Base-by-base conservation (phyloP, 2,888 invertebrate species). In the Platycnemis pennipes region DNA sequence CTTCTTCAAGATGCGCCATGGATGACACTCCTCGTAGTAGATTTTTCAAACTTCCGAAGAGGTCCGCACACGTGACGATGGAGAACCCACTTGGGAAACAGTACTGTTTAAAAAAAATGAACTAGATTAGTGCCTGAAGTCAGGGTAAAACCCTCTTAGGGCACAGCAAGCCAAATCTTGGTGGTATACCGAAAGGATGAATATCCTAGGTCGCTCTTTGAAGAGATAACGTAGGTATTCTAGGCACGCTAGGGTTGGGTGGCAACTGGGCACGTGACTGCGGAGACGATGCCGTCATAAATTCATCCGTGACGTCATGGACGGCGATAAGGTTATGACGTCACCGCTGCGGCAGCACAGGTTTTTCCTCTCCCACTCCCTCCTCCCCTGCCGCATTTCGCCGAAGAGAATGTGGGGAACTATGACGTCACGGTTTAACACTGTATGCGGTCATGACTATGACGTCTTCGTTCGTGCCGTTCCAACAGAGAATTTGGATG, bases 201-300 rank as follows among this genome's bases (percentile, higher is more conserved):
- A 77, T 77, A 77, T 91, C 63, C 91, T 69, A 91, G 91, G 69
- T 49, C 44, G 44, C 91, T 11, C 63, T 42, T 8, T n/a, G 91
- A 63, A 44, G 8, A 63, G 63, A 63, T 44, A 44, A 26, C 53
- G 63, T 63, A n/a, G 44, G 63, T 42, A 87, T 87, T 46, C 87
- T 87, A 87, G 45, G 44, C 87, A 46, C 45, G 63, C 44, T 56
- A 91, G 63, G 91, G 91, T 91, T 91, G 91, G 63, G 44, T 45
- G 44, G 45, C 42, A n/a, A 13, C 63, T 11, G 69, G 91, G 69
- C 91, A 91, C 91, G 91, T 91, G 91, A 91, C 91, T 91, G 91
- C 91, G 63, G 91, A n/a, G 63, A n/a, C 63, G 91, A 91, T 91
- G 91, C 56, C 91, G 91, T 91, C 91, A 63, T 63, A 44, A 63